Percentiles rank a stretch among this genome's conserved stretches.
These are phyloP conservation scores for Brachionus manjavacas DNA, from an alignment of 1,140 invertebrate species.

Conservation along the genomic window DNA sequence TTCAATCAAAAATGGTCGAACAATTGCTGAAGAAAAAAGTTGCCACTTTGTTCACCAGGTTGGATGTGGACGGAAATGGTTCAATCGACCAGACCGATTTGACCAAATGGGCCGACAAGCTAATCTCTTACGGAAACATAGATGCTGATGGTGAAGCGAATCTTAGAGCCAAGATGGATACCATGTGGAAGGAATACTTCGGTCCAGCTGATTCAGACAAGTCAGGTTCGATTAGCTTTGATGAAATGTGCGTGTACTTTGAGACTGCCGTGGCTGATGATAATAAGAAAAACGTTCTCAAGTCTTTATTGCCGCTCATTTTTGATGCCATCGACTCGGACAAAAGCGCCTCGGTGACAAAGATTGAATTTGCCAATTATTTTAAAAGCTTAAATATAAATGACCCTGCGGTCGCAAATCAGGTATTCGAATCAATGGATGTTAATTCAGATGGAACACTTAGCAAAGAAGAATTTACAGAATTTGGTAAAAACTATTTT, in stretches of 20 bases:
- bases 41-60: neutral
- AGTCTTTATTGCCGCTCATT: neutral
- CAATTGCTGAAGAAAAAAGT: neutral
- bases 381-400: slow-evolving; percentile 38
- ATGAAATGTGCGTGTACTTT: neutral
- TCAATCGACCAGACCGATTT: slow-evolving; percentile 14
- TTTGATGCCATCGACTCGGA: slow-evolving; percentile 35
- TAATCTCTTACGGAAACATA: slow-evolving; percentile 10
- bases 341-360: slow-evolving; percentile 15
- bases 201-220: slow-evolving; percentile 4
- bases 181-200: slow-evolving; percentile 31
- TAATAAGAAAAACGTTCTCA: neutral
- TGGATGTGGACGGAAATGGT: slow-evolving; percentile 14
- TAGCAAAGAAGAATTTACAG: slow-evolving; percentile 26
- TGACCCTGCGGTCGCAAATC: neutral
- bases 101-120: neutral
- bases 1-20: neutral
- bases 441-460: slow-evolving; percentile 9
- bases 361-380: slow-evolving; percentile 38
- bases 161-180: neutral
- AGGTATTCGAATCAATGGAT: slow-evolving; percentile 34
- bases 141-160: neutral
- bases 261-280: neutral
- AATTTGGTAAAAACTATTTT: slow-evolving; percentile 35
- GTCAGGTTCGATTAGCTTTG: neutral